A percentile compares a stretch with the other conserved stretches of the same genome.
phyloP scores from a whole-genome alignment of 2,888 invertebrate genomes.

The Ophion costatus region DNA sequence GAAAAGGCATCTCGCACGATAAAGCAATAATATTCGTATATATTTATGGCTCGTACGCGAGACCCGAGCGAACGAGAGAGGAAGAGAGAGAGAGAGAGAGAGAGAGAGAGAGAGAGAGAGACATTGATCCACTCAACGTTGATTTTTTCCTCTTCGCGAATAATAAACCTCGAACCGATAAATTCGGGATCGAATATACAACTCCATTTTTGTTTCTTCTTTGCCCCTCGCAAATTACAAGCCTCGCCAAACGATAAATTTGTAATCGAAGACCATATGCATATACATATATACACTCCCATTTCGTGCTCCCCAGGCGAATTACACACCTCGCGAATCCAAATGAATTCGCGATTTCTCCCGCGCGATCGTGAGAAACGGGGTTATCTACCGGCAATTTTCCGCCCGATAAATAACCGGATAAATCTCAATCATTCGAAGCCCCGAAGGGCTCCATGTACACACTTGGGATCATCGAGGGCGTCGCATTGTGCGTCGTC shows the following conservation, averaged over 20 bases:
- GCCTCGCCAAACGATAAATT: constrained; percentile 38
- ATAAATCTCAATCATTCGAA: constrained; percentile 41
- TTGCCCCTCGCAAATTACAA: constrained; percentile 27
- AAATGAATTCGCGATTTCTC: constrained; percentile 34
- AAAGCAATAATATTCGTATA: constrained; percentile 68
- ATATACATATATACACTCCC: not conserved
- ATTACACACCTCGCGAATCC: constrained; percentile 22
- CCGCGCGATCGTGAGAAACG: constrained; percentile 29
- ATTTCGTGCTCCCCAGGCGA: constrained; percentile 17
- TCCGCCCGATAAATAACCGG: constrained; percentile 38
- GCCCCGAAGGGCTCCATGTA: constrained; percentile 5
- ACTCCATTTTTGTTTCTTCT: constrained; percentile 17
- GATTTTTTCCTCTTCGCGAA: constrained; percentile 19
- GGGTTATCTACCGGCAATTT: constrained; percentile 30
- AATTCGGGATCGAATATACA: constrained; percentile 33
- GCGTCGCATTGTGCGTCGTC: not conserved
- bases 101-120: constrained; percentile 6
- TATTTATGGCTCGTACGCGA: constrained; percentile 56
- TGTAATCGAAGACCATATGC: constrained; percentile 18
- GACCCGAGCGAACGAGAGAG: constrained; percentile 13
- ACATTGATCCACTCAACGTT: constrained; percentile 11
- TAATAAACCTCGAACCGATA: constrained; percentile 47
- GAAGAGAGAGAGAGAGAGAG: constrained; percentile 22
- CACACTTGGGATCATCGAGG: not conserved
- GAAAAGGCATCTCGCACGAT: constrained; percentile 51